phyloP scores from a whole-genome alignment of 2,113 vertebrate species.

The Pristiophorus japonicus region DNA sequence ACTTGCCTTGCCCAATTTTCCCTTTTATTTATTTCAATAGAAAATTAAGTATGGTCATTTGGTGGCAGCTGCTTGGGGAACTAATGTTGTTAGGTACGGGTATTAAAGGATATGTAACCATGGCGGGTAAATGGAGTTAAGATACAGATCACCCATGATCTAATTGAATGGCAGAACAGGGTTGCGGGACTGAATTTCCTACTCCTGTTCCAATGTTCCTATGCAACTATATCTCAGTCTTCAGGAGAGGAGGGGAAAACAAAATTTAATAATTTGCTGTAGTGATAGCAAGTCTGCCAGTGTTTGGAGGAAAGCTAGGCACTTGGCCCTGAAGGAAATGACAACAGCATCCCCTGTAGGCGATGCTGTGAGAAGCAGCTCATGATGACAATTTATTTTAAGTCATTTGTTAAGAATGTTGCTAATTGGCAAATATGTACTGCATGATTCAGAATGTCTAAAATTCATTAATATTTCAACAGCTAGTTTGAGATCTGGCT shows the following conservation, averaged over 20 bases:
- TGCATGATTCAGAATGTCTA: background rate
- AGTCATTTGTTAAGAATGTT: background rate
- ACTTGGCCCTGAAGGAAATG: background rate
- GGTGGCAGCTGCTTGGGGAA: background rate
- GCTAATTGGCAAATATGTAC: background rate
- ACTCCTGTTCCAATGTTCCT: background rate
- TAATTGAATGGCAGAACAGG: background rate
- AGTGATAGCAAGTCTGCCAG: background rate
- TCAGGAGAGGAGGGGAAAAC: background rate
- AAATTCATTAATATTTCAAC: background rate
- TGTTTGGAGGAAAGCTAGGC: background rate
- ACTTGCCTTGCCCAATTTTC: no score
- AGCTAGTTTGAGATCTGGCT: background rate
- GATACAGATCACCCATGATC: background rate
- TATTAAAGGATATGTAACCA: background rate
- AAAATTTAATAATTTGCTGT: background rate
- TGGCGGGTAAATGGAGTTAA: background rate
- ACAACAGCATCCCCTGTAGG: slow-evolving; percentile 26
- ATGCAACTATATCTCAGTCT: background rate
- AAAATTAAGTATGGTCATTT: background rate
- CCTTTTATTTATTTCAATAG: no score
- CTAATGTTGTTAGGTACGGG: background rate
- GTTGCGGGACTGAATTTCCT: background rate
- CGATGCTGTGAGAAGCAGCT: background rate
- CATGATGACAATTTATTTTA: background rate